Evolutionary conservation across 2,888 invertebrate genomes (phyloP).

Genomic region (Papilio gigon): DNA sequence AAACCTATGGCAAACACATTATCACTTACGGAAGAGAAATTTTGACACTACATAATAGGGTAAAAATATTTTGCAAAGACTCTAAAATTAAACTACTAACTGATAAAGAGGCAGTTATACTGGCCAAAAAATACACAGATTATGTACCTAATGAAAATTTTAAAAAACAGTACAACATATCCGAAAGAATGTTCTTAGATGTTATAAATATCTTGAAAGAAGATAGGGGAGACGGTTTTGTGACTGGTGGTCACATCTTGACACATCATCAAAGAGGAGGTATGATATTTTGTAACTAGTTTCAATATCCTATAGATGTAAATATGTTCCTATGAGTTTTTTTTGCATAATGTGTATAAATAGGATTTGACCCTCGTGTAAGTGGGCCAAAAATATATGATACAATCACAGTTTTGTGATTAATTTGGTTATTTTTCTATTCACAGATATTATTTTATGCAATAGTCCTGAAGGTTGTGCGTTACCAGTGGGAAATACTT

Average conservation of each 20-base stretch:
- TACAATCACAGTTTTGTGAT: background rate
- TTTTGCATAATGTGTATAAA: too few relatives aligned
- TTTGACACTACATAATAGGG: constrained; percentile 83
- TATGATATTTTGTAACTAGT: constrained; percentile 51
- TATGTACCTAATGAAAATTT: constrained; percentile 80
- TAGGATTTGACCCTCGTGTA: too few relatives aligned
- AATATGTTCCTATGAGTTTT: background rate
- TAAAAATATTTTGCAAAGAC: constrained; percentile 83
- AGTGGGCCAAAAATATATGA: too few relatives aligned
- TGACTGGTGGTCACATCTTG: constrained; percentile 83
- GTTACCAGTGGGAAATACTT: constrained; percentile 73
- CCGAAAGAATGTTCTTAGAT: constrained; percentile 83
- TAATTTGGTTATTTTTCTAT: constrained; percentile 36
- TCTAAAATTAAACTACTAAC: constrained; percentile 81
- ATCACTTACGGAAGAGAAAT: constrained; percentile 82
- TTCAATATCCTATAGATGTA: constrained; percentile 6
- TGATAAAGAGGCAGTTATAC: constrained; percentile 68
- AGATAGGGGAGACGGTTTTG: constrained; percentile 73
- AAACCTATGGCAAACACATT: constrained; percentile 78
- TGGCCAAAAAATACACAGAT: constrained; percentile 84
- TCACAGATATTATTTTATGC: constrained; percentile 84
- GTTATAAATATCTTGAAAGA: constrained; percentile 74
- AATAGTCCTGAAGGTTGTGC: constrained; percentile 77
- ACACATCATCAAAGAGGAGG: constrained; percentile 86
- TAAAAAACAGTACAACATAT: constrained; percentile 77